phyloP scores from a whole-genome alignment of 2,888 invertebrate species.

The Pharmacophagus antenor region DNA sequence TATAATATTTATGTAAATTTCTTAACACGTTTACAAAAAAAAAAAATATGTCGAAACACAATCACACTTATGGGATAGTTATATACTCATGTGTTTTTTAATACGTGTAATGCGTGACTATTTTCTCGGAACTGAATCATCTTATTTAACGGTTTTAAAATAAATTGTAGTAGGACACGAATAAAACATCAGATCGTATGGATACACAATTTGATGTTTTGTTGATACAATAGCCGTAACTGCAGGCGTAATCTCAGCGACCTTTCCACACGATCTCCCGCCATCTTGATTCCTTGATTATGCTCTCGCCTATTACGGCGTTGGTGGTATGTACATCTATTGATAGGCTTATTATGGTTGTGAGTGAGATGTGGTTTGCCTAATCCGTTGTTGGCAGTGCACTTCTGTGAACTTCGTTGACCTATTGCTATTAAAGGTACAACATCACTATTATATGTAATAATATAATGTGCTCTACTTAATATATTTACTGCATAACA shows the following conservation, averaged over 20 bases:
- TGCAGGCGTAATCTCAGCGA: conserved; percentile 20
- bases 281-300: conserved; percentile 29
- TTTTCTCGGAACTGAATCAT: neutral
- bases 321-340: conserved; percentile 15
- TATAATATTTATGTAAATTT: too few relatives aligned
- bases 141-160: neutral
- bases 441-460: neutral
- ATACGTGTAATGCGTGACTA: neutral
- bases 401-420: conserved; percentile 11
- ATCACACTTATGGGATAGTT: too few relatives aligned
- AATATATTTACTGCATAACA: neutral
- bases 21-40: neutral
- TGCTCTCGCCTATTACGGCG: conserved; percentile 23
- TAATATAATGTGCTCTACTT: neutral
- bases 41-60: neutral
- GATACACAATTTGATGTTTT: conserved; percentile 8
- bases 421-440: neutral
- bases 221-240: conserved; percentile 16
- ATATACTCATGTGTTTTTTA: too few relatives aligned
- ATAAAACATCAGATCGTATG: neutral
- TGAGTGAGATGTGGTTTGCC: conserved; percentile 24
- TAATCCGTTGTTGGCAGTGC: conserved; percentile 7
- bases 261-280: conserved; percentile 29
- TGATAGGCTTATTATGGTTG: conserved; percentile 23
- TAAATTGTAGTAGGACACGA: neutral